These are phyloP conservation scores for Ceyx melanurus DNA, from an alignment of 2,113 vertebrate genomes.

Conservation along the genomic window DNA sequence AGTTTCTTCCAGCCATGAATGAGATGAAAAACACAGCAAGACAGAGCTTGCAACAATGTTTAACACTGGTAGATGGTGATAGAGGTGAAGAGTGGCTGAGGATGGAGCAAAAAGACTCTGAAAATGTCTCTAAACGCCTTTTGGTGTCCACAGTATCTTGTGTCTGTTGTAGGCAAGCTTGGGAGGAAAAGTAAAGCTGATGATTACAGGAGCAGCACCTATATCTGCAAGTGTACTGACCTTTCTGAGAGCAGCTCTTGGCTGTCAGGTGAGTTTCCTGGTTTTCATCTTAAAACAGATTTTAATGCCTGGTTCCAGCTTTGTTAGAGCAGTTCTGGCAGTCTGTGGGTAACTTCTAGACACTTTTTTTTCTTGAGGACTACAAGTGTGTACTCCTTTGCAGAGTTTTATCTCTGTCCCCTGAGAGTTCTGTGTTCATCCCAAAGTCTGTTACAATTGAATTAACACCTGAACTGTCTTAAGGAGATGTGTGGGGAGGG, in stretches of 20 bases:
- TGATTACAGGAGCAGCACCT: conserved; percentile 94
- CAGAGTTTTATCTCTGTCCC: neutral
- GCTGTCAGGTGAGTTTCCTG: conserved; percentile 89
- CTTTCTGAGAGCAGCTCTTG: conserved; percentile 90
- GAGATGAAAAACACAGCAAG: neutral
- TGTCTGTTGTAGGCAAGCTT: conserved; percentile 83
- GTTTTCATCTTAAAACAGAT: neutral
- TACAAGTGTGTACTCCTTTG: neutral
- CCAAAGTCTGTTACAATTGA: neutral
- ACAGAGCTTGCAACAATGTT: neutral
- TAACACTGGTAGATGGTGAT: neutral
- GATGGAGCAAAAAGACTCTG: neutral
- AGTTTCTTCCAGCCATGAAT: neutral
- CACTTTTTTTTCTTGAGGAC: neutral
- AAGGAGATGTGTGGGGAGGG: neutral
- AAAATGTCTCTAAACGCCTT: neutral
- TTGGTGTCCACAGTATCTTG: conserved; percentile 35
- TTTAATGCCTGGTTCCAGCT: neutral
- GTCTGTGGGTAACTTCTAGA: neutral
- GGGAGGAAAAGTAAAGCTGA: conserved; percentile 89
- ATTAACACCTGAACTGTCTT: neutral
- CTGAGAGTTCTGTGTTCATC: neutral
- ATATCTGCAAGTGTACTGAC: conserved; percentile 92
- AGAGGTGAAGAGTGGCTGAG: neutral
- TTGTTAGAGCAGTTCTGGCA: neutral